A percentile compares a stretch with the other conserved stretches of the same genome.
Evolutionary conservation across 2,797 vertebrate species (phyloP).

Genomic region (Picus viridis): DNA sequence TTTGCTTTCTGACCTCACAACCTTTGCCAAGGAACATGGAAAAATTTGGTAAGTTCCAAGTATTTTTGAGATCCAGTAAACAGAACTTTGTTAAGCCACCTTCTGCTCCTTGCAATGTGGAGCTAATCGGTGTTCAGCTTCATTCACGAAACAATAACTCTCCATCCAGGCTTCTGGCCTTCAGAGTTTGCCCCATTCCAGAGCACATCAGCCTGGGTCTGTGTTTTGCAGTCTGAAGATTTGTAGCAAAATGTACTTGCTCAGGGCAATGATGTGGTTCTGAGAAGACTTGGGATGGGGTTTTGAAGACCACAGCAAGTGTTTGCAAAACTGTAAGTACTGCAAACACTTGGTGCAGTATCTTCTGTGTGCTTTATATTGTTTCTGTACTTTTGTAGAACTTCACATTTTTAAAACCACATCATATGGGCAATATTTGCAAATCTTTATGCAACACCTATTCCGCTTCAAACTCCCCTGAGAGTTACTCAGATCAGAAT

Average conservation of each 20-base stretch:
- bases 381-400: not conserved
- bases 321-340: too few relatives aligned
- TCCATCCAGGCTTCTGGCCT: not conserved
- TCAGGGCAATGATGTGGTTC: accelerated
- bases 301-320: not conserved
- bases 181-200: not conserved
- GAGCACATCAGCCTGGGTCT: accelerated
- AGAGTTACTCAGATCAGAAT: not conserved
- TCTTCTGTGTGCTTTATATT: not conserved
- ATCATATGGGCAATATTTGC: too few relatives aligned
- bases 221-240: not conserved
- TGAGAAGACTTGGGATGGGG: not conserved
- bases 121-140: not conserved
- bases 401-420: not conserved
- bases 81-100: not conserved
- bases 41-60: not conserved
- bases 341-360: not conserved
- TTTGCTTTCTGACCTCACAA: not conserved
- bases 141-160: not conserved
- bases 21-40: not conserved
- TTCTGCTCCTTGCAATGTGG: not conserved
- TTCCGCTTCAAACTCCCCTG: not conserved
- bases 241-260: not conserved
- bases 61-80: not conserved
- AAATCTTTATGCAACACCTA: not conserved